Percentiles rank a stretch among this genome's conserved stretches.
Evolutionary conservation across 2,888 invertebrate genomes (phyloP).

Genomic region (Diaphora mendica): DNA sequence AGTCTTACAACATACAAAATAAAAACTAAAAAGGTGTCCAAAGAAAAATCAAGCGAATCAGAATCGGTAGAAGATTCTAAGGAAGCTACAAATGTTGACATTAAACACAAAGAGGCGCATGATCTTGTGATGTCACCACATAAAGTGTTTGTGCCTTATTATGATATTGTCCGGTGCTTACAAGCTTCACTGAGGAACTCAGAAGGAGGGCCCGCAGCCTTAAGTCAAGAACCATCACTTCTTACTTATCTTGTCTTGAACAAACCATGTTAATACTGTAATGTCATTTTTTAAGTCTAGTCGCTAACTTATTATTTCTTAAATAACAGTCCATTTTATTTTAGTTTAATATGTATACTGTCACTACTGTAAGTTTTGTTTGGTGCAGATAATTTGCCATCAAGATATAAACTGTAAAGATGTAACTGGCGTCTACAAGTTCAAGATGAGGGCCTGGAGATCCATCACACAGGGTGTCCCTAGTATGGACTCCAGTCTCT

Average conservation of each 20-base stretch:
- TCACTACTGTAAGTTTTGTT: no score
- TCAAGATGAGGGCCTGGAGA: no score
- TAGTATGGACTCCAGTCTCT: no score
- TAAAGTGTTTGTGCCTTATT: slow-evolving; percentile 57
- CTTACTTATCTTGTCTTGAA: slow-evolving; percentile 74
- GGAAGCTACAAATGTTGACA: slow-evolving; percentile 16
- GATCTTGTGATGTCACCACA: slow-evolving; percentile 38
- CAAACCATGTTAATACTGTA: slow-evolving; percentile 59
- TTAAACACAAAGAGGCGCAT: slow-evolving; percentile 26
- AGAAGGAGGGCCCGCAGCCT: slow-evolving; percentile 38
- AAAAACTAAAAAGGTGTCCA: slow-evolving; percentile 12
- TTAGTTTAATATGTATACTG: no score
- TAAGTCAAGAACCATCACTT: slow-evolving; percentile 60
- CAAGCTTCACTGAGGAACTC: slow-evolving; percentile 62
- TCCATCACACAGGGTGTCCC: no score
- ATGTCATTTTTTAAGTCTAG: slow-evolving; percentile 51
- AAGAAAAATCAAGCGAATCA: slow-evolving; percentile 4
- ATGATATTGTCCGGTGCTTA: slow-evolving; percentile 72
- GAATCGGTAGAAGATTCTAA: slow-evolving; percentile 16
- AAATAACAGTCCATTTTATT: slow-evolving; percentile 26
- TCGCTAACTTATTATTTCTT: slow-evolving; percentile 42
- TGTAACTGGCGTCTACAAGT: no score
- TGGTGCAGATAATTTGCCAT: no score
- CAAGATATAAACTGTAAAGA: no score
- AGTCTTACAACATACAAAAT: slow-evolving; percentile 8